Conservation (phyloP, 2,113 vertebrate genomes). For the Aspidoscelis tigris region DNA sequence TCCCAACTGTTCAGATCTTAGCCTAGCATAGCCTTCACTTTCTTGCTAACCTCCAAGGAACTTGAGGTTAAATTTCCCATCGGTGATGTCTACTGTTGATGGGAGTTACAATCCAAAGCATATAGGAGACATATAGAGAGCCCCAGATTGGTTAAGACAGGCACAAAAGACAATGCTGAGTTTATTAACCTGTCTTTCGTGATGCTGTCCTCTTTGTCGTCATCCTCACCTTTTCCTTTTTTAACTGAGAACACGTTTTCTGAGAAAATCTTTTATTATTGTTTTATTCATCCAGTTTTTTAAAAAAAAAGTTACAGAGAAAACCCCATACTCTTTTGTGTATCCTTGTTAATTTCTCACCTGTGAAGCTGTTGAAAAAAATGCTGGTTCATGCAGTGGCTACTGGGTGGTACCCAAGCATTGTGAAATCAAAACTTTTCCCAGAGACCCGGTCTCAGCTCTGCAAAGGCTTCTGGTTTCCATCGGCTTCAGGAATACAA, state of each 20-base stretch:
- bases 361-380: not conserved
- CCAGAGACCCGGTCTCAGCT: constrained; percentile 24
- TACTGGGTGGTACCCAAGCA: constrained; percentile 15
- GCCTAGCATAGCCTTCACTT: no score
- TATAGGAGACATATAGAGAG: no score
- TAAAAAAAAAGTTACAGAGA: not conserved
- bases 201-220: no score
- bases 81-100: no score
- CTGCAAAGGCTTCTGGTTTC: constrained; percentile 36
- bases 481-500: constrained; percentile 26
- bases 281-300: not conserved
- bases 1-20: not conserved
- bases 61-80: no score
- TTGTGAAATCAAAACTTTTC: constrained; percentile 15
- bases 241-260: not conserved
- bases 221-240: not conserved
- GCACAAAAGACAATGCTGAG: no score
- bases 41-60: no score
- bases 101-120: no score
- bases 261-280: not conserved
- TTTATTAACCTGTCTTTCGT: no score
- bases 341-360: not conserved
- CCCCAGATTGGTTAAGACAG: no score
- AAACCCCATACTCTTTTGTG: not conserved
- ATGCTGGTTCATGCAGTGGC: constrained; percentile 5